Conservation (phyloP, 2,888 invertebrate species). For the Drosophila paranaensis region DNA sequence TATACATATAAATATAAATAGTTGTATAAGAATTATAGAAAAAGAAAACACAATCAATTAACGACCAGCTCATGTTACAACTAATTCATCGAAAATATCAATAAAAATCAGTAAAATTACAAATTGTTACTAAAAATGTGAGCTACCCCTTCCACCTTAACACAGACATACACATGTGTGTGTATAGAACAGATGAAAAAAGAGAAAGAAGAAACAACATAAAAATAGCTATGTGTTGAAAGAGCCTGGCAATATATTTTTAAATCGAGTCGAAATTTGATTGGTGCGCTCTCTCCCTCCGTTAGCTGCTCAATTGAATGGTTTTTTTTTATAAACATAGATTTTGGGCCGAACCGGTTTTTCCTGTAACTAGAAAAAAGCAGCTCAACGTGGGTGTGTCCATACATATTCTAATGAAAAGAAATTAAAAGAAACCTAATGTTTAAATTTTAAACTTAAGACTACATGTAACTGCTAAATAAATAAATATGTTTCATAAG, state of each 20-base stretch:
- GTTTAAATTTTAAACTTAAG: constrained; percentile 52
- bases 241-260: constrained; percentile 59
- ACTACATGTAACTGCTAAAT: constrained; percentile 58
- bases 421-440: constrained; percentile 12
- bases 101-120: constrained; percentile 29
- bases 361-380: constrained; percentile 18
- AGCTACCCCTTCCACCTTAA: constrained; percentile 1
- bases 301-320: constrained; percentile 36
- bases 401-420: constrained; percentile 17
- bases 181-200: constrained; percentile 19
- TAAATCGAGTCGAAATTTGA: constrained; percentile 36
- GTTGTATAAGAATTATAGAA: constrained; percentile 54
- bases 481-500: constrained; percentile 59
- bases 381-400: constrained; percentile 49
- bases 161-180: constrained; percentile 15
- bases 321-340: constrained; percentile 23
- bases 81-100: constrained; percentile 36
- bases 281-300: constrained; percentile 14
- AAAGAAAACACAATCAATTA: background rate
- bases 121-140: constrained; percentile 17
- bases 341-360: constrained; percentile 50
- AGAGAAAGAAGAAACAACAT: constrained; percentile 10
- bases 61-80: constrained; percentile 58
- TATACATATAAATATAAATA: constrained; percentile 42
- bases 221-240: constrained; percentile 33